Evolutionary conservation across 2,113 vertebrate genomes (phyloP), one percentile per base, ranked within the genome.

Genomic region (Poecilia latipinna): DNA sequence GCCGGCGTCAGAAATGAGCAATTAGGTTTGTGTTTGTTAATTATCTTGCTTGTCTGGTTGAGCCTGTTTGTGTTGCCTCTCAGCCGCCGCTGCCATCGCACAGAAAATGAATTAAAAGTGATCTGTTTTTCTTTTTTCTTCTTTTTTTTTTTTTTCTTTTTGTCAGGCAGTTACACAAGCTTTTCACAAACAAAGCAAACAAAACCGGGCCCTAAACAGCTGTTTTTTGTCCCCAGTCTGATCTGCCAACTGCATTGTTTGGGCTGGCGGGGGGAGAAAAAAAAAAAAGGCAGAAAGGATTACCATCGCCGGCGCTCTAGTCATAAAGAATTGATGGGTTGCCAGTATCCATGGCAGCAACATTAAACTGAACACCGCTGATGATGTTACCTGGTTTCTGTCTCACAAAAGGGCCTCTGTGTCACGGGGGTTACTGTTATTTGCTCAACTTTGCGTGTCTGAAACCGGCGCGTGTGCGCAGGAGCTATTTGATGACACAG

Each of bases 401-500:
- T 75, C 92, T 94, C 92, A 93, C 95, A 94, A 94, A 91, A 79
- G 90, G 87, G 90, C 90, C 90, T 80, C 85, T 74, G 83, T 90
- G 90, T 92, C 91, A 84, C 78, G 68, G 88, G 89, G 91, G 94
- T 93, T 92, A 90, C 92, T 88, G 84, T 89, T 97, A 95, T 97
- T 97, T 96, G 94, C 94, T 94, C 94, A 95, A 90, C 93, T 95
- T 94, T 66, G 83, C 91, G 89, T 90, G 95, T 93, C 96, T 93
- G 84, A 91, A 95, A 93, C 92, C 48, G 51, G 51, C 22, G 88
- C 74, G 88, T 91, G 93, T 87, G 93, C 91, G 95, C 94, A 95
- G 96, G 91, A 96, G 95, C 94, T 86, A 90, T 94, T 86, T 92
- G 89, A 88, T 90, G 95, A 96, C 90, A 95, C 60, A 83, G 72